Evolutionary conservation across 1,140 invertebrate genomes (phyloP).

Genomic region (Halictus rubicundus): DNA sequence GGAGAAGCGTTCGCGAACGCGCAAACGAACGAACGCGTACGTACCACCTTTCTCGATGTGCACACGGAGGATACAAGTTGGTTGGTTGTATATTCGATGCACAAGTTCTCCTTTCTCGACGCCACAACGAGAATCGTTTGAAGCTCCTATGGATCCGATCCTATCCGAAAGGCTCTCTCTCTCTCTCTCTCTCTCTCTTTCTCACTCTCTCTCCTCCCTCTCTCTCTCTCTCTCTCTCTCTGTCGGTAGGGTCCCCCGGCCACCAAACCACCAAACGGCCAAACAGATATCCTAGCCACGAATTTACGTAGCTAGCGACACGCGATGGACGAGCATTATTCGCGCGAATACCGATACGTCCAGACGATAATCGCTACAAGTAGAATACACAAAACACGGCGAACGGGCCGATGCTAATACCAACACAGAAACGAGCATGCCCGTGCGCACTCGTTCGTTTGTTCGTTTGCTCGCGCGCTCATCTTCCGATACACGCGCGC

Average conservation of each 20-base stretch:
- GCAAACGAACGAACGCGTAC: no score
- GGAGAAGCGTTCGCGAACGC: neutral
- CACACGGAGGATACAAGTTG: neutral
- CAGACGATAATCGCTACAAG: slow-evolving; percentile 16
- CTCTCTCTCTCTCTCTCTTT: no score
- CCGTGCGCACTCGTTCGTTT: slow-evolving; percentile 49
- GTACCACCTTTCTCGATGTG: neutral
- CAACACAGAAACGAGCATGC: slow-evolving; percentile 45
- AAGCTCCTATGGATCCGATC: neutral
- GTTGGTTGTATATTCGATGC: slow-evolving; percentile 3
- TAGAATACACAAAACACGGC: slow-evolving; percentile 39
- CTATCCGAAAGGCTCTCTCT: slow-evolving; percentile 6
- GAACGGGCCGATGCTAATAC: slow-evolving; percentile 41
- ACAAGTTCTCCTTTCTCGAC: neutral
- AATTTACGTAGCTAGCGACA: slow-evolving; percentile 13
- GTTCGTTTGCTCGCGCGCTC: slow-evolving; percentile 44
- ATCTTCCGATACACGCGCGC: slow-evolving; percentile 19
- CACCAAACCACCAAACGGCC: neutral
- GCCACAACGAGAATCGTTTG: slow-evolving; percentile 23
- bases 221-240: no score
- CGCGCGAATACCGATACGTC: slow-evolving; percentile 13
- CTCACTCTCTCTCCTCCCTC: no score
- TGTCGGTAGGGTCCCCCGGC: neutral
- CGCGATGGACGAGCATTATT: slow-evolving; percentile 18
- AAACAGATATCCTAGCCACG: slow-evolving; percentile 2